Base-by-base conservation (phyloP, 2,797 vertebrate species). In the Intellagama lesueurii region DNA sequence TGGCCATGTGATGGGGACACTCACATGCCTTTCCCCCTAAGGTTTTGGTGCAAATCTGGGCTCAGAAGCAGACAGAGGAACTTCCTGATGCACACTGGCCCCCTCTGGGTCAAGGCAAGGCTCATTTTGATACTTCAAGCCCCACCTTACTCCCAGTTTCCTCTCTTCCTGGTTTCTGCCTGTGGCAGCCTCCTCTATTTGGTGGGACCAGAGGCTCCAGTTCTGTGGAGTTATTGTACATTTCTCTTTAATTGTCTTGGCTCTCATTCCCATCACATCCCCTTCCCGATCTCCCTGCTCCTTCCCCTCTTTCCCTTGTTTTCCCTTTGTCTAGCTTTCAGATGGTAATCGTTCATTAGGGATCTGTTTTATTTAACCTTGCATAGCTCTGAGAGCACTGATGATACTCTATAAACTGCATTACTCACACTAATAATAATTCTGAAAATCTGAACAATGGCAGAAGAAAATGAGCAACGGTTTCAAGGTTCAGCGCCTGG, bases 331-430 rank as follows among this genome's bases (percentile, higher is more conserved):
- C 87, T 49, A 6, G 7, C 56, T 76, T n/a, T 49, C 7, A 32
- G 80, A 40, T 28, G 19, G 40, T 60, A n/a, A 56, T 87, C 79
- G n/a, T 60, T 87, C 69, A 64, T 60, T 3, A 7, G 52, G 79
- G 49, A 82, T 88, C 80, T 82, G 70, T 66, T 88, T 82, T 66
- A 47, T 83, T 82, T 88, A 88, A 82, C 87, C 79, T 66, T 44
- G 52, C 47, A 66, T 73, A 87, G 28, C 79, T 72, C 69, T 32
- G 70, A n/a, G 35, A 73, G 69, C 16, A 30, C 4, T 26, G 52
- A 44, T 32, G 70, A 52, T 56, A 78, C 32, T 75, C 69, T 16
- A 32, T 82, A 88, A 88, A 75, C 79, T 82, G 70, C 16, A 75
- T 88, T 82, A 64, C 85, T 78, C 75, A 68, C 69, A 17, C 52